Percentiles rank a stretch among this genome's conserved stretches.
Conservation (phyloP, 37 sponge, comb jelly and placozoan genomes). For the Geodia barretti region DNA sequence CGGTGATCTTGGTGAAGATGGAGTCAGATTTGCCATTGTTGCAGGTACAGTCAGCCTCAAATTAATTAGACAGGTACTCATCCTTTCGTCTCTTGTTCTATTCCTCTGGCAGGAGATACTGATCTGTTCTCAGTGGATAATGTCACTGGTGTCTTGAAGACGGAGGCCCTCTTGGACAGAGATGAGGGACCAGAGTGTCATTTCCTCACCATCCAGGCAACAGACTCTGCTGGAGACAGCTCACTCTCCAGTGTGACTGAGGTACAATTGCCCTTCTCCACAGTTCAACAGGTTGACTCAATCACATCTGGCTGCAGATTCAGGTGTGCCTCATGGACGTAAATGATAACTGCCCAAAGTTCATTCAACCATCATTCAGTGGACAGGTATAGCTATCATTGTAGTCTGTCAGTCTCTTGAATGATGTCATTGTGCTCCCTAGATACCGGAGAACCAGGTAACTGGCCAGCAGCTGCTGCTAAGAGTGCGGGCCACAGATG, state of each 20-base stretch:
- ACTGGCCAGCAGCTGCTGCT: neutral
- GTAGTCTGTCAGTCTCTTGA: neutral
- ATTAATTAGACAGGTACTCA: neutral
- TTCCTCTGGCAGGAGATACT: conserved; percentile 20
- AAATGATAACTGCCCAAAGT: conserved; percentile 18
- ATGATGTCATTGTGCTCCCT: neutral
- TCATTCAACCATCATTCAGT: neutral
- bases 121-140: conserved; percentile 6
- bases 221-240: conserved; percentile 13
- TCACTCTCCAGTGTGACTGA: conserved; percentile 28
- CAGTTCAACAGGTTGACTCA: no score
- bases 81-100: neutral
- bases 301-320: no score
- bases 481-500: neutral
- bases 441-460: neutral
- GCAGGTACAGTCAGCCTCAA: conserved; percentile 13
- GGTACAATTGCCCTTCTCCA: neutral
- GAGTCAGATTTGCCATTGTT: conserved; percentile 27
- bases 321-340: neutral
- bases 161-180: conserved; percentile 16
- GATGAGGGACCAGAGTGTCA: conserved; percentile 12
- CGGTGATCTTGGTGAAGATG: conserved; percentile 37
- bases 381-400: neutral
- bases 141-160: conserved; percentile 23
- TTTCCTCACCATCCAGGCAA: conserved; percentile 28